These are phyloP conservation scores for Lerista edwardsae DNA, from an alignment of 2,797 vertebrate species.

Conservation along the genomic window DNA sequence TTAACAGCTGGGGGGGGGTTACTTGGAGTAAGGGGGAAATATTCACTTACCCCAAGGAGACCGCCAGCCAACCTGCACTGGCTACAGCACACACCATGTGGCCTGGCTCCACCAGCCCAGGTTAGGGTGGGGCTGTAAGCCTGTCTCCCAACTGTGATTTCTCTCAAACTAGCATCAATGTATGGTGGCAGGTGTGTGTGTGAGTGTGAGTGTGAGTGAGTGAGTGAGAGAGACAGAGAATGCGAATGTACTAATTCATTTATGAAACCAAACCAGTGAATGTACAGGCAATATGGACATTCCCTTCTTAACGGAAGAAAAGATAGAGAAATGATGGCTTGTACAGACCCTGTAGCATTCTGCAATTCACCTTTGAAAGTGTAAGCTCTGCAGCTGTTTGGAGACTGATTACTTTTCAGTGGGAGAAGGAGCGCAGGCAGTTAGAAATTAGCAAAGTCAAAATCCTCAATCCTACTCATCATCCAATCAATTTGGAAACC, in stretches of 20 bases:
- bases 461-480: not conserved
- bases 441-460: constrained; percentile 40
- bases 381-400: constrained; percentile 2
- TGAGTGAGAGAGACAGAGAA: too few relatives aligned
- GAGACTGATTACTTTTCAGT: constrained; percentile 19
- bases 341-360: not conserved
- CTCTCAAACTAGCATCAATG: not conserved
- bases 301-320: not conserved
- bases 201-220: too few relatives aligned
- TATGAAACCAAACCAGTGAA: constrained; percentile 14
- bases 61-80: too few relatives aligned
- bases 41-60: too few relatives aligned
- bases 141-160: not conserved
- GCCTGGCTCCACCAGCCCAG: too few relatives aligned
- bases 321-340: not conserved
- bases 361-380: constrained; percentile 2
- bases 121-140: not conserved
- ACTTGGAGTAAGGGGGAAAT: too few relatives aligned
- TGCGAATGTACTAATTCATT: not conserved
- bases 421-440: rapidly evolving
- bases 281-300: constrained; percentile 27
- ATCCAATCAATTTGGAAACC: not conserved
- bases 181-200: not conserved
- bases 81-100: too few relatives aligned
- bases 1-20: too few relatives aligned